Evolutionary conservation across 1,140 invertebrate species (phyloP), one percentile per base, ranked within the genome.

Genomic region (Drusus annulatus): DNA sequence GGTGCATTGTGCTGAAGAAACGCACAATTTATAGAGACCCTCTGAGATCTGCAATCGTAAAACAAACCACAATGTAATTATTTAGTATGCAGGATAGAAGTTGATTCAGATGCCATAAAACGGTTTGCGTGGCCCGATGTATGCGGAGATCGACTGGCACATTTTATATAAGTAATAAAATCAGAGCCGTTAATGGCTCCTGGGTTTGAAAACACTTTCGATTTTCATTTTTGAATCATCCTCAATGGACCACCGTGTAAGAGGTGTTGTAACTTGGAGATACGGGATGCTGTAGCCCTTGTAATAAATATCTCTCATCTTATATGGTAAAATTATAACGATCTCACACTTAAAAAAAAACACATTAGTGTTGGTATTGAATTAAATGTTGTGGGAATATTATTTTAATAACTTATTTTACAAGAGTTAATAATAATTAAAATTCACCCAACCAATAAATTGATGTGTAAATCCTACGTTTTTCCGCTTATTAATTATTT

Each of bases 11-110:
- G 54, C n/a, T 19, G 13, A 74, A 36, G 58, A 76, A 16, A 23
- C 15, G 21, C 60, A 68, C 13, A 52, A 52, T 78, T 65, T 78
- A 78, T 78, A 68, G 60, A 54, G 60, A 45, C 51, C 54, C 74
- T 45, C 25, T 58, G 77, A 71, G 50, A 56, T 71, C 62, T 80
- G 60, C 52, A 81, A 77, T 81, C 80, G 65, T 81, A 77, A 80
- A 80, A 76, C 60, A 68, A 73, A 81, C 80, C 80, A 81, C 80
- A 81, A 56, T 81, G 80, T 81, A 81, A 81, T 76, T 69, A 77
- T 76, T 69, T 77, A 71, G 80, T 77, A 76, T 76, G 58, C 28
- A 54, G 21, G 23, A 60, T 19, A 23, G 16, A 10, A 21, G 77
- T 65, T 74, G 69, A 80, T 52, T 80, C 78, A 63, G 68, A 36